Base-by-base conservation (phyloP, 2,888 invertebrate species). In the Rotaria magnacalcarata region DNA sequence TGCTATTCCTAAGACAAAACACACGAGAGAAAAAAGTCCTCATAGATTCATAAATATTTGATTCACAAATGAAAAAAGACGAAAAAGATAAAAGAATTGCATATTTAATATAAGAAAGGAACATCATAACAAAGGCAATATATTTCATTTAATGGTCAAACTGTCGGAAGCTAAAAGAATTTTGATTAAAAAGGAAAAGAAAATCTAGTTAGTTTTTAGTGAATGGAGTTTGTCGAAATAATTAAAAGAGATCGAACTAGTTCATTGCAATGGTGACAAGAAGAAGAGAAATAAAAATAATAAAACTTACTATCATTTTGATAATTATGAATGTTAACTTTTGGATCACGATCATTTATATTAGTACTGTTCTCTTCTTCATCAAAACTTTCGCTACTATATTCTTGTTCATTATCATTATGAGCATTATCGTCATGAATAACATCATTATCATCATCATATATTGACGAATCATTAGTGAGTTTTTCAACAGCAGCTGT, bases 371-470 rank as follows among this genome's bases (percentile, higher is more conserved):
- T 24, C 43, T 75, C 43, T 7, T 75, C 80, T 47, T 47, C 80
- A 47, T 80, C 80, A 10, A 80, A 80, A 47, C 47, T 47, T 11
- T 80, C 24, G n/a, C n/a, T 47, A 47, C 2, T 10, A 47, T 80
- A 43, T 16, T 80, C 80, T 47, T 24, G 43, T n/a, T 80, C 47
- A n/a, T 47, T 4, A 80, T 80, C 16, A 47, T n/a, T 11, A 19
- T 24, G 34, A 34, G 34, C 34, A 34, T 34, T 34, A 34, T 34
- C 75, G 41, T 75, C 8, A 43, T 43, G 41, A 43, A 75, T 21
- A 19, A 75, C 80, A 80, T 47, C 80, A n/a, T 80, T 47, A 47
- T 80, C 80, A 47, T 80, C 80, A 47, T 80, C 80, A 47, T 47
- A 11, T 41, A 2, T 11, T 47, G 43, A 2, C 4, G 47, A 47